Evolutionary conservation across 1,140 invertebrate genomes (phyloP).

Genomic region (Papilio xuthus): DNA sequence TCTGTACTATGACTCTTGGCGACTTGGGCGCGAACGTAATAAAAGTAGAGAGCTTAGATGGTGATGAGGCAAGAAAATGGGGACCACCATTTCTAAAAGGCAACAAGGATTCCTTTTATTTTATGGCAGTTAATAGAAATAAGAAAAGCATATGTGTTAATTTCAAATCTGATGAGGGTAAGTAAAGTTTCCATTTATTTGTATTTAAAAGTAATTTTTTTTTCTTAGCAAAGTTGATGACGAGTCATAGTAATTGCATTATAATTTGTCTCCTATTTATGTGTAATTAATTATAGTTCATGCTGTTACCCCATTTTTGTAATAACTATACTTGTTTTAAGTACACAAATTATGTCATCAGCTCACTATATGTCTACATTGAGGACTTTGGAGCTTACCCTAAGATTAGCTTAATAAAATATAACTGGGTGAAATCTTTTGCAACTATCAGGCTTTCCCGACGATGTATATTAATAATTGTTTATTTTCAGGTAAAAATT

Average conservation of each 20-base stretch:
- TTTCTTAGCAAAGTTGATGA: neutral
- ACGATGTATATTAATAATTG: neutral
- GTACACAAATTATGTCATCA: too few relatives aligned
- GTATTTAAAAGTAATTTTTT: too few relatives aligned
- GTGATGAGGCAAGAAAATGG: conserved; percentile 96
- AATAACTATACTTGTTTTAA: neutral
- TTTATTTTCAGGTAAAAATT: conserved; percentile 83
- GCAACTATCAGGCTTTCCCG: too few relatives aligned
- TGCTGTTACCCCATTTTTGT: neutral
- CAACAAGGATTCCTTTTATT: conserved; percentile 91
- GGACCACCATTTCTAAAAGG: conserved; percentile 93
- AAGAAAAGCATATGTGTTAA: conserved; percentile 97
- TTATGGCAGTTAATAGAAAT: conserved; percentile 94
- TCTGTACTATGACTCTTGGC: conserved; percentile 96
- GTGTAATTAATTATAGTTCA: too few relatives aligned
- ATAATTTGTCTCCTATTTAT: neutral
- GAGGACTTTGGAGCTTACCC: too few relatives aligned
- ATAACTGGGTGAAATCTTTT: too few relatives aligned
- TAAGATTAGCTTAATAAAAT: too few relatives aligned
- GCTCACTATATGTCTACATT: too few relatives aligned
- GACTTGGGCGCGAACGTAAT: conserved; percentile 97
- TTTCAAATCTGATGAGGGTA: conserved; percentile 85
- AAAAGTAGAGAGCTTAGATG: conserved; percentile 92
- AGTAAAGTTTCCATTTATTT: conserved; percentile 40
- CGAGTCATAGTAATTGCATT: neutral